These are phyloP conservation scores for Neolamprologus toae DNA, from an alignment of 2,113 vertebrate species.

Conservation along the genomic window DNA sequence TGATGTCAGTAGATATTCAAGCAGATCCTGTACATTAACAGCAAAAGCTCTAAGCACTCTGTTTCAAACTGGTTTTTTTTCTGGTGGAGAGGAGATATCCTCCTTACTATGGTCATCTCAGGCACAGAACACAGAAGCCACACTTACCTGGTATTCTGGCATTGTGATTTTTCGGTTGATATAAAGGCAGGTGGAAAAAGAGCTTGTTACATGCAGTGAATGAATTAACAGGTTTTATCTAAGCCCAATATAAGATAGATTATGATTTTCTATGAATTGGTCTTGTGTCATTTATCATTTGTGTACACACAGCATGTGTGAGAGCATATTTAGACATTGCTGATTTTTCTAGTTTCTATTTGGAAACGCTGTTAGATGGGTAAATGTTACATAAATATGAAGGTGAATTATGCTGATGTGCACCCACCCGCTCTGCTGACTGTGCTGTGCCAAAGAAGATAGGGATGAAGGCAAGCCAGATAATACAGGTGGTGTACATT, in stretches of 20 bases:
- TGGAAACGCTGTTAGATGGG: neutral
- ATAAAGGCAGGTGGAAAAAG: neutral
- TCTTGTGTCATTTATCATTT: neutral
- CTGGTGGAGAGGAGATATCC: neutral
- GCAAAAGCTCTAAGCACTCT: neutral
- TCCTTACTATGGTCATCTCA: neutral
- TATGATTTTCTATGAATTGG: neutral
- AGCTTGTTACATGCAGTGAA: neutral
- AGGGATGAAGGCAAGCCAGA: conserved; percentile 79
- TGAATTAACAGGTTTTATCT: neutral
- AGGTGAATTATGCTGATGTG: neutral
- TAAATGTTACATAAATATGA: conserved; percentile 4
- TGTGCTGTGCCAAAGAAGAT: conserved; percentile 98
- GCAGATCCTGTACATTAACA: neutral
- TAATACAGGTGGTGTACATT: conserved; percentile 81
- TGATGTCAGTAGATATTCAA: neutral
- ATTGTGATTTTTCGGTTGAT: neutral
- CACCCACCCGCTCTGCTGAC: conserved; percentile 94
- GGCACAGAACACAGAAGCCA: neutral
- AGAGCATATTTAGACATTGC: neutral
- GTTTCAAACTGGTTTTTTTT: neutral
- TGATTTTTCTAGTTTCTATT: neutral
- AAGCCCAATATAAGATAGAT: neutral
- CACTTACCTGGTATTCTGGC: neutral
- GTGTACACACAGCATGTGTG: neutral